These are phyloP conservation scores for Falco concolor DNA, from an alignment of 2,797 vertebrate genomes.

Conservation along the genomic window DNA sequence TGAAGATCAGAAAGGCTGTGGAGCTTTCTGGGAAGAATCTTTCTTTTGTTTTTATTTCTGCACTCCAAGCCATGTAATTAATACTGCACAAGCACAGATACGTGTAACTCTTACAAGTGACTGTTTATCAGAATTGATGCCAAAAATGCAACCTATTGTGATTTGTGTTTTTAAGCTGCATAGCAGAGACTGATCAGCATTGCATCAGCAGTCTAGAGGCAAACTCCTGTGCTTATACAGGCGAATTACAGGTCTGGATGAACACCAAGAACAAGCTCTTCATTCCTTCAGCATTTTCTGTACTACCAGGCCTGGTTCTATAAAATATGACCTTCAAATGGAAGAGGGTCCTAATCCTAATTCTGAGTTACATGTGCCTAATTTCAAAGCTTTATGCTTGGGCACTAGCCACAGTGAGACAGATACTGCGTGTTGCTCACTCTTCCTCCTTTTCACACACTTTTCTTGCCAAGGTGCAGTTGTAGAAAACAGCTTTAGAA, in stretches of 20 bases:
- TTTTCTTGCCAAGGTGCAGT: background rate
- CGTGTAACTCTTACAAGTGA: background rate
- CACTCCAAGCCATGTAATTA: background rate
- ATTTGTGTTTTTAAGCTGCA: background rate
- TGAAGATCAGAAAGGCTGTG: background rate
- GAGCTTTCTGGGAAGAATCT: background rate
- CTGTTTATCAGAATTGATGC: background rate
- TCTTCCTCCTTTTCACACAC: background rate
- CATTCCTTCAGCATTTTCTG: background rate
- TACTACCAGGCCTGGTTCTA: background rate
- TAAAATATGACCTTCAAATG: background rate
- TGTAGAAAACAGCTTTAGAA: background rate
- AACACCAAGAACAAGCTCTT: background rate
- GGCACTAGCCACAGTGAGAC: background rate
- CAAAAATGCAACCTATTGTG: background rate
- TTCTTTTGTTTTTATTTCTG: background rate
- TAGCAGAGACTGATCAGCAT: background rate
- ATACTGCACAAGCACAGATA: background rate
- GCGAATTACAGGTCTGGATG: background rate
- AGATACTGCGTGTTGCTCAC: rapidly evolving
- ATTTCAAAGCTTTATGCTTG: background rate
- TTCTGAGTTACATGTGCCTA: rapidly evolving
- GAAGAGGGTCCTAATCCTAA: background rate
- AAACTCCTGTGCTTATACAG: background rate
- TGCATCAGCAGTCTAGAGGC: background rate